Evolutionary conservation across 2,113 vertebrate genomes (phyloP).

Genomic region (Prionailurus bengalensis): DNA sequence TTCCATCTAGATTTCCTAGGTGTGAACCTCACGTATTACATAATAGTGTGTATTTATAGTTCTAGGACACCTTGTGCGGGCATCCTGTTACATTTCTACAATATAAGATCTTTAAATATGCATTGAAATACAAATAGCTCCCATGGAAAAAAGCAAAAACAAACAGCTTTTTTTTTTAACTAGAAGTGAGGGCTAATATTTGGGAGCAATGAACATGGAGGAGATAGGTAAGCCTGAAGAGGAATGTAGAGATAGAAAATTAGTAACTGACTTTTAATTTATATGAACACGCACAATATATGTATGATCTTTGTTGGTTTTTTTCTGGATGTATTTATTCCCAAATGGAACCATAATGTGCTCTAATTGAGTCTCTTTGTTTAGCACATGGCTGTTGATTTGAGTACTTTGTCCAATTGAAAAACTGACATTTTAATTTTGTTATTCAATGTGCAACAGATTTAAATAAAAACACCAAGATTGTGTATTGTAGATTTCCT

Average conservation of each 20-base stretch:
- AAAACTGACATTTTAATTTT: slow-evolving; percentile 81
- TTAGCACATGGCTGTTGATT: slow-evolving; percentile 81
- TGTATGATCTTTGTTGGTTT: background rate
- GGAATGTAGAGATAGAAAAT: background rate
- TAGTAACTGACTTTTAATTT: slow-evolving; percentile 32
- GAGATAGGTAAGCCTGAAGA: background rate
- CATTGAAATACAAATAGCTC: slow-evolving; percentile 67
- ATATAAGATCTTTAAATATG: slow-evolving; percentile 74
- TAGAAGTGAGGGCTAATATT: background rate
- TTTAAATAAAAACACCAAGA: slow-evolving; percentile 80
- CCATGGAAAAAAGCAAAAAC: slow-evolving; percentile 43
- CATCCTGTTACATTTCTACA: slow-evolving; percentile 80
- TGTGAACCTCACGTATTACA: slow-evolving; percentile 76
- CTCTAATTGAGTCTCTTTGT: slow-evolving; percentile 83
- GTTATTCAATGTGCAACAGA: slow-evolving; percentile 75
- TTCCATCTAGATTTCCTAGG: slow-evolving; percentile 69
- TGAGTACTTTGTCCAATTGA: slow-evolving; percentile 74
- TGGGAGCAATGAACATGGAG: slow-evolving; percentile 35
- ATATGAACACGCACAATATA: background rate
- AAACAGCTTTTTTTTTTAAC: background rate
- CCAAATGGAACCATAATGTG: slow-evolving; percentile 73
- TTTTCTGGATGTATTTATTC: slow-evolving; percentile 74
- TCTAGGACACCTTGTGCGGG: slow-evolving; percentile 80
- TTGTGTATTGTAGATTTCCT: slow-evolving; percentile 78
- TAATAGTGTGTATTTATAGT: slow-evolving; percentile 80